Conservation (phyloP, 1,140 invertebrate genomes). For the Odontomachus brunneus region DNA sequence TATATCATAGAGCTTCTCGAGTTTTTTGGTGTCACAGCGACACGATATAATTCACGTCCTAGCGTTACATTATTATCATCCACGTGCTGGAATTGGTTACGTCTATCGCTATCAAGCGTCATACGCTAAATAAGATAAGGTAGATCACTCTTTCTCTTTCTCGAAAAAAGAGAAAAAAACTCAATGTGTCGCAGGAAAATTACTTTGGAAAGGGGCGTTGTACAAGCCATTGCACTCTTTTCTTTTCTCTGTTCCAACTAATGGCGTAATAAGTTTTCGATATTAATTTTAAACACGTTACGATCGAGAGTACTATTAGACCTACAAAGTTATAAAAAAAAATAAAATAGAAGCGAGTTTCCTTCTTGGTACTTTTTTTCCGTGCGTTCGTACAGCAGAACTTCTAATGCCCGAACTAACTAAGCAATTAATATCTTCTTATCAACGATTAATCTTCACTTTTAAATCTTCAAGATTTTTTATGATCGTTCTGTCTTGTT, state of each 20-base stretch:
- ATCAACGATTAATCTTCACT: background rate
- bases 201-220: background rate
- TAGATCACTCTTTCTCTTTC: background rate
- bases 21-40: slow-evolving; percentile 41
- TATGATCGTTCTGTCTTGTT: background rate
- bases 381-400: slow-evolving; percentile 39
- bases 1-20: slow-evolving; percentile 17
- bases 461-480: background rate
- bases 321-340: background rate
- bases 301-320: background rate
- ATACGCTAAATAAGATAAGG: slow-evolving; percentile 13
- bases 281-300: slow-evolving; percentile 11
- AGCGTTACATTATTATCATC: slow-evolving; percentile 46
- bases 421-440: background rate
- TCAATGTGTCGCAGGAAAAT: background rate
- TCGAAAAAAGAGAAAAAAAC: background rate
- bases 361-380: slow-evolving; percentile 1
- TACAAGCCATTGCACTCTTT: background rate
- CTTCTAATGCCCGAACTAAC: slow-evolving; percentile 16
- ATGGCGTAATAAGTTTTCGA: background rate
- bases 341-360: background rate
- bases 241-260: background rate
- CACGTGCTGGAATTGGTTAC: slow-evolving; percentile 9
- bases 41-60: slow-evolving; percentile 36
- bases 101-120: slow-evolving; percentile 45